These are phyloP conservation scores for Bombus superbus DNA, from an alignment of 1,140 invertebrate genomes.

Conservation along the genomic window DNA sequence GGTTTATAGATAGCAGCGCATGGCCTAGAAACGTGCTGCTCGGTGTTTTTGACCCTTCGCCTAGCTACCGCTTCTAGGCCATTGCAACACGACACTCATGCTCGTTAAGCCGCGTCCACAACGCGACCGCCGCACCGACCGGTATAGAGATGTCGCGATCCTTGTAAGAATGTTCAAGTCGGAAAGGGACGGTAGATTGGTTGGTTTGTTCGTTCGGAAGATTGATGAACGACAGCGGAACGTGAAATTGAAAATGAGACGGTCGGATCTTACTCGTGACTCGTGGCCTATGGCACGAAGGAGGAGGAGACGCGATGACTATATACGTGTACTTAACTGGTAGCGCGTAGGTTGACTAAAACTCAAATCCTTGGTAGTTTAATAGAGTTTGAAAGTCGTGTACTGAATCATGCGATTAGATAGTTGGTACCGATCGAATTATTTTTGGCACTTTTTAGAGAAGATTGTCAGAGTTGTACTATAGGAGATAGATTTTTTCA, in stretches of 20 bases:
- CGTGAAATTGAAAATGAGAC: not conserved
- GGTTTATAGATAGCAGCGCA: slow-evolving; percentile 83
- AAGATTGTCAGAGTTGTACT: too few species aligned
- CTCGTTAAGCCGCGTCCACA: slow-evolving; percentile 68
- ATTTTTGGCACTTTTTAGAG: not conserved
- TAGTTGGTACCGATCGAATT: not conserved
- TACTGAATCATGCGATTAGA: too few species aligned
- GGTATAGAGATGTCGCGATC: too few species aligned
- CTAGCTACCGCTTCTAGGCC: slow-evolving; percentile 80
- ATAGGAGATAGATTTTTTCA: too few species aligned
- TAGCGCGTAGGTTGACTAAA: too few species aligned
- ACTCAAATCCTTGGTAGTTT: not conserved
- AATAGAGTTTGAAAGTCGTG: not conserved
- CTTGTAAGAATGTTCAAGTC: too few species aligned
- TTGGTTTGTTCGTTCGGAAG: too few species aligned
- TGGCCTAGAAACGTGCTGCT: slow-evolving; percentile 83
- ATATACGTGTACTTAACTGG: too few species aligned
- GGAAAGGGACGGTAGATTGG: too few species aligned
- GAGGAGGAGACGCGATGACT: too few species aligned
- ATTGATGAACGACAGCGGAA: not conserved
- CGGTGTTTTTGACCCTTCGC: slow-evolving; percentile 84
- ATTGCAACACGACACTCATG: slow-evolving; percentile 73
- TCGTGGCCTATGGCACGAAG: not conserved
- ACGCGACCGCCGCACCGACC: not conserved
- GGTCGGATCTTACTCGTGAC: not conserved